Evolutionary conservation across 2,113 vertebrate species (phyloP).

Genomic region (Thryonomys swinderianus): DNA sequence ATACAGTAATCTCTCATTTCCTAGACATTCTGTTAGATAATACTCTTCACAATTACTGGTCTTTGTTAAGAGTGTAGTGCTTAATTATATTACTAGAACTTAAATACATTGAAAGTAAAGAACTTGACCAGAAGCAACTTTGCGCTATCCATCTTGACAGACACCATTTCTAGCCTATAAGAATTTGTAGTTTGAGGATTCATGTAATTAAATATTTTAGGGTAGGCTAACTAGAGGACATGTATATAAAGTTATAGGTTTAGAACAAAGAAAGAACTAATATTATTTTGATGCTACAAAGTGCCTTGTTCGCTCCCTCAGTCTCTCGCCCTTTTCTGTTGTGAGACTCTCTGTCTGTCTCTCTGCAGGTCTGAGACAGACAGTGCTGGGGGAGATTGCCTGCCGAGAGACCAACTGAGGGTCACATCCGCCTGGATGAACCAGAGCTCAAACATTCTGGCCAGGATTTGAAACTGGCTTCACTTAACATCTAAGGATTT

Average conservation of each 20-base stretch:
- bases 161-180: not conserved
- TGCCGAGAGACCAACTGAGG: not conserved
- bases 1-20: not conserved
- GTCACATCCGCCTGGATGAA: not conserved
- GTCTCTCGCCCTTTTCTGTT: not conserved
- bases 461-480: not conserved
- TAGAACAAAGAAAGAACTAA: not conserved
- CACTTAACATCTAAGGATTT: not conserved
- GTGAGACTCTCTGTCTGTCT: not conserved
- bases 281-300: not conserved
- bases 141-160: not conserved
- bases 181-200: not conserved
- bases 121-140: not conserved
- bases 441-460: not conserved
- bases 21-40: not conserved
- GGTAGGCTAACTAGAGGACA: not conserved
- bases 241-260: not conserved
- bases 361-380: not conserved
- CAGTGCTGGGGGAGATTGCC: not conserved
- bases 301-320: not conserved
- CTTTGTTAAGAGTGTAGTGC: not conserved
- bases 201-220: constrained; percentile 8
- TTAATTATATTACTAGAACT: not conserved
- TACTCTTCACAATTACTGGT: not conserved
- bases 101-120: not conserved